These are phyloP conservation scores for Syncerus caffer DNA, from an alignment of 2,797 vertebrate genomes.

Conservation along the genomic window DNA sequence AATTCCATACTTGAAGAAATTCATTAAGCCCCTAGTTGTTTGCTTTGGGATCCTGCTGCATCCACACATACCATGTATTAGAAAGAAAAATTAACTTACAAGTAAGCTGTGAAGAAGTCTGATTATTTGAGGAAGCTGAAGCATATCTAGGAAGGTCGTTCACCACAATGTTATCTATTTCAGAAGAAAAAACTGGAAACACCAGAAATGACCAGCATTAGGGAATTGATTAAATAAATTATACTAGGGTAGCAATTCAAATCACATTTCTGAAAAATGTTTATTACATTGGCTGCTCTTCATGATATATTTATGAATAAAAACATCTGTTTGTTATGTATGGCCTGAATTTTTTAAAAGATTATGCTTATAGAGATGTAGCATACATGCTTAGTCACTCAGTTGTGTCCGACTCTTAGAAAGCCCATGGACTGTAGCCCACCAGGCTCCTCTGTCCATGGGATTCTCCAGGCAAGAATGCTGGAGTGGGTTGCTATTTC, in stretches of 20 bases:
- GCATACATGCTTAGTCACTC: background rate
- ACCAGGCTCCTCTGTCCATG: background rate
- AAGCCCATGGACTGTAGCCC: background rate
- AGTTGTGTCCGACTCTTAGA: background rate
- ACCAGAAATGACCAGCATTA: background rate
- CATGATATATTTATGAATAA: background rate
- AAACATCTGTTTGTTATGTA: background rate
- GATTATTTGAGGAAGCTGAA: background rate
- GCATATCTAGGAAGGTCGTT: background rate
- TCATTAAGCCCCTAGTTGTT: conserved; percentile 68
- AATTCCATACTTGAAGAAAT: conserved; percentile 71
- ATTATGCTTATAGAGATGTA: background rate
- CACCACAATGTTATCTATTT: too few species aligned
- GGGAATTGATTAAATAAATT: background rate
- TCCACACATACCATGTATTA: conserved; percentile 46
- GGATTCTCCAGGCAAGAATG: background rate
- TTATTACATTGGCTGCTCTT: background rate
- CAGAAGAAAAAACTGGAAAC: background rate
- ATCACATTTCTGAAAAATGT: background rate
- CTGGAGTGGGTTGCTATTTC: background rate
- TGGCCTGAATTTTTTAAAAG: background rate
- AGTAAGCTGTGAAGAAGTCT: conserved; percentile 33
- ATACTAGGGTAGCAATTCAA: background rate
- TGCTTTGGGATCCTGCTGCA: conserved; percentile 74
- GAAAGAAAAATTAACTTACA: conserved; percentile 65